phyloP scores from a whole-genome alignment of 1,140 invertebrate genomes.

The Halyomorpha halys region DNA sequence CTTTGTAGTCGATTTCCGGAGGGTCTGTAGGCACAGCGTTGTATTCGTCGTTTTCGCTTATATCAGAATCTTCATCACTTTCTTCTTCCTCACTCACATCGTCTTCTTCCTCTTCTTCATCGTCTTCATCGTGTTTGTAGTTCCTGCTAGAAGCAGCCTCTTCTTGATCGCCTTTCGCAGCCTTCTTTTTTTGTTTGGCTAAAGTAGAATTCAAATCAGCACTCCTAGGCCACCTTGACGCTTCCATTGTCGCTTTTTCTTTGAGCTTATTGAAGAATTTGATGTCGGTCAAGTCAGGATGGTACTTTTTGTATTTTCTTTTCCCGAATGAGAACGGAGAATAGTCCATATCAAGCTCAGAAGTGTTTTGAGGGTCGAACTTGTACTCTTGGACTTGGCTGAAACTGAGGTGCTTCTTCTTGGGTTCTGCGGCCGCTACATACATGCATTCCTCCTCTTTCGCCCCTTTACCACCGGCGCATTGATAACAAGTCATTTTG shows the following conservation, averaged over 20 bases:
- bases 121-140: not conserved
- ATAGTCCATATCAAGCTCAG: not conserved
- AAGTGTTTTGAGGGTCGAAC: conserved; percentile 13
- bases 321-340: conserved; percentile 6
- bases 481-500: conserved; percentile 63
- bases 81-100: conserved; percentile 25
- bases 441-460: conserved; percentile 66
- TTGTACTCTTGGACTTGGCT: conserved; percentile 30
- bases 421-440: conserved; percentile 41
- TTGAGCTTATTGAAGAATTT: not conserved
- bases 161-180: not conserved
- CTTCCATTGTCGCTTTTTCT: conserved; percentile 5
- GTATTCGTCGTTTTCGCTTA: conserved; percentile 24
- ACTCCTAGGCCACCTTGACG: not conserved
- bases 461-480: conserved; percentile 50
- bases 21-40: conserved; percentile 28
- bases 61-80: conserved; percentile 16
- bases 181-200: not conserved
- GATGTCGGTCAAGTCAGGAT: conserved; percentile 13
- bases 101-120: conserved; percentile 27
- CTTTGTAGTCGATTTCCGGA: conserved; percentile 29
- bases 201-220: not conserved
- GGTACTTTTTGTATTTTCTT: conserved; percentile 21
- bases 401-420: conserved; percentile 30
- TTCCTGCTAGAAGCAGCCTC: not conserved